Conservation (phyloP, 2,888 invertebrate genomes). For the Peribatodes rhomboidaria region DNA sequence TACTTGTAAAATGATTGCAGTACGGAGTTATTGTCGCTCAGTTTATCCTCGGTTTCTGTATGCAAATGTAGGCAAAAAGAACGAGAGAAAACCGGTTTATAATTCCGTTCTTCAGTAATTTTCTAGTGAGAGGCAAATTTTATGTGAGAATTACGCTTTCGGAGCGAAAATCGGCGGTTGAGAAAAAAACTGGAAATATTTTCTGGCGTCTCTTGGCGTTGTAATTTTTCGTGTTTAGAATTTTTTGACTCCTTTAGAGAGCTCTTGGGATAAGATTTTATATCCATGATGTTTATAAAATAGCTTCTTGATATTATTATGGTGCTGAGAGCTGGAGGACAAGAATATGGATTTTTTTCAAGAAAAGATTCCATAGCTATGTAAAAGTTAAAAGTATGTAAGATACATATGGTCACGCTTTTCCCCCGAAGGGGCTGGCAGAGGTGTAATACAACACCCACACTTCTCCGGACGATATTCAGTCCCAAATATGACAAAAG, state of each 20-base stretch:
- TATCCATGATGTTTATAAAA: conserved; percentile 13
- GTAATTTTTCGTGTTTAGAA: conserved; percentile 38
- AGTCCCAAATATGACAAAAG: too few species aligned
- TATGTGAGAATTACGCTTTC: conserved; percentile 40
- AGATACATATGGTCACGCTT: too few species aligned
- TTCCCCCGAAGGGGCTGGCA: too few species aligned
- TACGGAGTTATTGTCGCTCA: conserved; percentile 65
- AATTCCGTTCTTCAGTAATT: conserved; percentile 52
- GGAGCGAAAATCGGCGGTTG: conserved; percentile 37
- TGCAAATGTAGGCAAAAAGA: conserved; percentile 61
- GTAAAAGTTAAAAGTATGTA: background rate
- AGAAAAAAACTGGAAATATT: conserved; percentile 34
- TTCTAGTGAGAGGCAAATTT: conserved; percentile 42
- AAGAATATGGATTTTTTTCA: too few species aligned
- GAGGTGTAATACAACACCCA: too few species aligned
- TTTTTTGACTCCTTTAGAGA: conserved; percentile 27
- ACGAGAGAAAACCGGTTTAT: conserved; percentile 53
- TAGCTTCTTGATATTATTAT: conserved; percentile 9
- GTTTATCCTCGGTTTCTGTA: conserved; percentile 59
- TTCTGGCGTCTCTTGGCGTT: conserved; percentile 31
- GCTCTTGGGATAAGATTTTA: conserved; percentile 15
- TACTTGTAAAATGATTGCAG: conserved; percentile 65
- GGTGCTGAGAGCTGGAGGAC: background rate
- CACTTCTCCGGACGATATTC: too few species aligned
- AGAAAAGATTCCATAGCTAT: background rate